Conservation (phyloP, 2,888 invertebrate species). For the Steinernema hermaphroditum region DNA sequence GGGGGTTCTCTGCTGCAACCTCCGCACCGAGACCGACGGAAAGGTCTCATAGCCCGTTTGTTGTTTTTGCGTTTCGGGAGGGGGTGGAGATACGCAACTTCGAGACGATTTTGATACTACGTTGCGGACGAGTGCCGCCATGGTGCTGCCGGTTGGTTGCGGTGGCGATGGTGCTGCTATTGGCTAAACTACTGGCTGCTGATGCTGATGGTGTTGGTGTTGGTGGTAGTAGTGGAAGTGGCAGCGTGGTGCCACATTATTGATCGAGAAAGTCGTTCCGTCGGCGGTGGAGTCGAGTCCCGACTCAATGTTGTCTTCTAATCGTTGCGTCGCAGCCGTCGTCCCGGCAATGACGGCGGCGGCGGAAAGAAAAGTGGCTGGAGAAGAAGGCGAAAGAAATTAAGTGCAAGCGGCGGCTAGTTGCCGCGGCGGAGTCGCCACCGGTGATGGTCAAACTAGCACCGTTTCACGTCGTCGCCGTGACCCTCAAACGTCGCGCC, state of each 20-base stretch:
- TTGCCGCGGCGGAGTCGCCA: not conserved
- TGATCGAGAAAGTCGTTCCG: constrained; percentile 25
- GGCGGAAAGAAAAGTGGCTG: constrained; percentile 14
- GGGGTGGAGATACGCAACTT: constrained; percentile 8
- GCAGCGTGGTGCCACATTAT: constrained; percentile 23
- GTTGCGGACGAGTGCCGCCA: constrained; percentile 5
- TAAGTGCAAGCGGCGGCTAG: not conserved
- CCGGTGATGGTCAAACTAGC: not conserved
- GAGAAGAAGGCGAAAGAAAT: not conserved
- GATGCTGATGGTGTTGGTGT: not conserved
- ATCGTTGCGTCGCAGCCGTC: constrained; percentile 21
- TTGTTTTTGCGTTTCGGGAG: not conserved
- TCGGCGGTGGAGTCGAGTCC: constrained; percentile 19
- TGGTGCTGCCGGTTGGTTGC: not conserved
- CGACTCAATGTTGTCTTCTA: not conserved
- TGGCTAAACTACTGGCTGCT: not conserved
- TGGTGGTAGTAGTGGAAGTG: not conserved
- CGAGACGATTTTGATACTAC: constrained; percentile 10
- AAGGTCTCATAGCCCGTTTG: not conserved
- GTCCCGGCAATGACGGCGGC: constrained; percentile 12
- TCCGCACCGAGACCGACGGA: not conserved
- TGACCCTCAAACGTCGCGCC: too few species aligned
- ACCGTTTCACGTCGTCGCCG: not conserved
- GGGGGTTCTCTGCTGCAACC: not conserved
- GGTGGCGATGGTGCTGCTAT: not conserved